Evolutionary conservation across 2,888 invertebrate species (phyloP).

Genomic region (Ypsolopha scabrella): DNA sequence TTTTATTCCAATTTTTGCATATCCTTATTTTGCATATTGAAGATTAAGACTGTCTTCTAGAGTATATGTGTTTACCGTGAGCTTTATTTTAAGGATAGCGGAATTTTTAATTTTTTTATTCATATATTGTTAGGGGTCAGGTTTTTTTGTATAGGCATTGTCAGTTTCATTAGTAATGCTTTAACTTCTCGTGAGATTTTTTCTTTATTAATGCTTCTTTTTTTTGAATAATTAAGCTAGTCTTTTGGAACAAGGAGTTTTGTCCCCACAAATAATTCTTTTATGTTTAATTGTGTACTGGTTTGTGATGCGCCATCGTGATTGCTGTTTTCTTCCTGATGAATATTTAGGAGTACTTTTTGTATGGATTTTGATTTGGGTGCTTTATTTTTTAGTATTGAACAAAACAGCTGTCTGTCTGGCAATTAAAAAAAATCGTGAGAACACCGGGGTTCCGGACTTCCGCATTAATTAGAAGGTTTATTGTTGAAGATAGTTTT

Average conservation of each 20-base stretch:
- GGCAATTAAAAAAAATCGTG: conserved; percentile 64
- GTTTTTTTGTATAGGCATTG: conserved; percentile 46
- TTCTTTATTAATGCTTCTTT: conserved; percentile 18
- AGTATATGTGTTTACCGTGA: conserved; percentile 52
- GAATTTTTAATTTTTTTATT: conserved; percentile 50
- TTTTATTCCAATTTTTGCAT: conserved; percentile 27
- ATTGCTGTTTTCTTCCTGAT: conserved; percentile 45
- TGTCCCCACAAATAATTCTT: conserved; percentile 56
- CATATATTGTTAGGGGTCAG: conserved; percentile 48
- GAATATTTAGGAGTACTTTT: conserved; percentile 48
- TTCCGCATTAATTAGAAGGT: conserved; percentile 41
- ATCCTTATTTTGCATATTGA: conserved; percentile 53
- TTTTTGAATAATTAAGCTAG: conserved; percentile 53
- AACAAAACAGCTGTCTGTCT: conserved; percentile 53
- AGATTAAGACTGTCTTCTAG: conserved; percentile 43
- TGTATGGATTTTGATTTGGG: conserved; percentile 35
- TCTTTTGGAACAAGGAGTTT: conserved; percentile 44
- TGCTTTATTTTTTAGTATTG: conserved; percentile 39
- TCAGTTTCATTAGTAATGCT: conserved; percentile 52
- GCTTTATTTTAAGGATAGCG: conserved; percentile 59
- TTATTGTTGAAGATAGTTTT: conserved; percentile 23
- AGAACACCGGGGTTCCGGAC: conserved; percentile 45
- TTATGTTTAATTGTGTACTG: conserved; percentile 63
- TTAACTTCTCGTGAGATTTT: conserved; percentile 46
- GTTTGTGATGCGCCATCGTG: conserved; percentile 59